These are phyloP conservation scores for Colostygia pectinataria DNA, from an alignment of 2,888 invertebrate species.

Conservation along the genomic window DNA sequence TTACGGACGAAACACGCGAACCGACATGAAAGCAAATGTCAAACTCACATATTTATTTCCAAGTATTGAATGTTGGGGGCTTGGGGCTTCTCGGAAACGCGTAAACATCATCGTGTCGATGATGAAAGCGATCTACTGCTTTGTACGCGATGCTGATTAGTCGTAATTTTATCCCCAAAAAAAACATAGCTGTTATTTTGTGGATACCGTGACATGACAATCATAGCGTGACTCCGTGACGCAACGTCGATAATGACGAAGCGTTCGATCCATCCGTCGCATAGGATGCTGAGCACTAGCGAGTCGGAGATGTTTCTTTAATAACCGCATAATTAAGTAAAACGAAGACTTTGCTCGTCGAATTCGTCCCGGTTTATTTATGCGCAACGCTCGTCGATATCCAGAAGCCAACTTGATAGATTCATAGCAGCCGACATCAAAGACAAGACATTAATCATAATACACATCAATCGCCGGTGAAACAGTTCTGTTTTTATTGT, in stretches of 20 bases:
- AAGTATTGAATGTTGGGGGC: conserved; percentile 79
- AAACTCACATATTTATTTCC: conserved; percentile 83
- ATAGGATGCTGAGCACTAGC: conserved; percentile 11
- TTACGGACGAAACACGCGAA: conserved; percentile 78
- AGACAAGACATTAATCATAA: conserved; percentile 80
- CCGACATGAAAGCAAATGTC: conserved; percentile 82
- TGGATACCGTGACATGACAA: conserved; percentile 74
- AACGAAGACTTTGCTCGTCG: conserved; percentile 66
- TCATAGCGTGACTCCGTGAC: conserved; percentile 56
- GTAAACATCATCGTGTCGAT: conserved; percentile 82
- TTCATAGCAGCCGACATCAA: conserved; percentile 81
- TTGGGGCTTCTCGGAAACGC: conserved; percentile 70
- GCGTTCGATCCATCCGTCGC: conserved; percentile 24
- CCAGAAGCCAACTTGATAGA: conserved; percentile 80
- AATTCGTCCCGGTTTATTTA: conserved; percentile 75
- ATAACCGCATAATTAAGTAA: conserved; percentile 78
- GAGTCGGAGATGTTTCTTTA: conserved; percentile 56
- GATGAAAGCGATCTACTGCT: conserved; percentile 82
- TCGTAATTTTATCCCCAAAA: conserved; percentile 70
- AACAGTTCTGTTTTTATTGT: conserved; percentile 81
- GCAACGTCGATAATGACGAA: conserved; percentile 54
- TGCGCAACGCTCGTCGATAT: conserved; percentile 76
- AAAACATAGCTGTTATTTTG: conserved; percentile 66
- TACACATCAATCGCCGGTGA: conserved; percentile 80
- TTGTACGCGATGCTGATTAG: conserved; percentile 80